Evolutionary conservation across 2,888 invertebrate genomes (phyloP).

Genomic region (Pammene fasciana): DNA sequence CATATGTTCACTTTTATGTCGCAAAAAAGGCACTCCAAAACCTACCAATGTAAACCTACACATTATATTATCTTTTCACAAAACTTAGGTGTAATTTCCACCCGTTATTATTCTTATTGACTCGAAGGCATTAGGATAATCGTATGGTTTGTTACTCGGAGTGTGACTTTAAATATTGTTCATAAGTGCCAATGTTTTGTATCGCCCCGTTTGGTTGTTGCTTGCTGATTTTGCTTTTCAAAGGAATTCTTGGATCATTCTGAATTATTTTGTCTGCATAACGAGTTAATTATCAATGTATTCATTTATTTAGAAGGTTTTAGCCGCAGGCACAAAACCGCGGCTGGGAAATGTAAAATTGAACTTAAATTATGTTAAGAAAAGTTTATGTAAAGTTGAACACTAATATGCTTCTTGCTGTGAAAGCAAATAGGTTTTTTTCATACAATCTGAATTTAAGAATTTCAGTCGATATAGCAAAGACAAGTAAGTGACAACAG

Average conservation of each 20-base stretch:
- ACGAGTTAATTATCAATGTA: no score
- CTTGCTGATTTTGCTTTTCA: conserved; percentile 9
- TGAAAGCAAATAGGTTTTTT: background rate
- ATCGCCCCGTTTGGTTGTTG: conserved; percentile 22
- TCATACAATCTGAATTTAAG: background rate
- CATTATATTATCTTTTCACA: no score
- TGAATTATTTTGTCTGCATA: no score
- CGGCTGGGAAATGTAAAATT: background rate
- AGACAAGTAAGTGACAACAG: conserved; percentile 19
- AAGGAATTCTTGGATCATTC: no score
- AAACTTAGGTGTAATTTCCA: conserved; percentile 10
- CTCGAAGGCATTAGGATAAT: conserved; percentile 16
- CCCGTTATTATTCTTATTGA: conserved; percentile 1
- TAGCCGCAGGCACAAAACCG: no score
- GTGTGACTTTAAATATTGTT: conserved; percentile 31
- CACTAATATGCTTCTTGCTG: background rate
- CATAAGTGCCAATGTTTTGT: conserved; percentile 39
- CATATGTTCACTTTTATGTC: no score
- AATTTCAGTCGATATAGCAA: background rate
- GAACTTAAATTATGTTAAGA: conserved; percentile 10
- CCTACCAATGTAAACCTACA: no score
- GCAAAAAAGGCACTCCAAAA: no score
- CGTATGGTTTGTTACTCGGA: conserved; percentile 28
- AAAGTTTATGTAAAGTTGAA: background rate
- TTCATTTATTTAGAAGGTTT: no score